phyloP scores from a whole-genome alignment of 2,888 invertebrate species.

The Drosophila planitibia region DNA sequence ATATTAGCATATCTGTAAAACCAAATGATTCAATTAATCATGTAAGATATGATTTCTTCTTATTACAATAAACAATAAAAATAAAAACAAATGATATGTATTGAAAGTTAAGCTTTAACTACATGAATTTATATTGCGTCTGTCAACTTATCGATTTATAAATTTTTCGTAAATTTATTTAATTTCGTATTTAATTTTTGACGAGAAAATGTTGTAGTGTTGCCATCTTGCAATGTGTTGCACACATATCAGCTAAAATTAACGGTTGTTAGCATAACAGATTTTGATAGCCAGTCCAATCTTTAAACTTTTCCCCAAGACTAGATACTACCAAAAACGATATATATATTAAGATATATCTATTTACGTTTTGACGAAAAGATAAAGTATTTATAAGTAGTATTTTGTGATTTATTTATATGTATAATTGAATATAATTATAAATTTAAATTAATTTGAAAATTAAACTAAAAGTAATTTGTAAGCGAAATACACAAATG shows the following conservation, averaged over 20 bases:
- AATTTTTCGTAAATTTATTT: background rate
- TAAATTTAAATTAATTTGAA: background rate
- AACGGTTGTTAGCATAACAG: background rate
- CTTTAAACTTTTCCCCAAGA: background rate
- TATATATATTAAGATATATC: background rate
- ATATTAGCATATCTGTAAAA: background rate
- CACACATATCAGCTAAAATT: background rate
- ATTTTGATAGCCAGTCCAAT: background rate
- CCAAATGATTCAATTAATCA: slow-evolving; percentile 4
- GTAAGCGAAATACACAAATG: background rate
- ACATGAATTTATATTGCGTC: background rate
- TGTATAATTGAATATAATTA: background rate
- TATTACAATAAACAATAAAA: background rate
- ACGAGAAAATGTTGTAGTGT: background rate
- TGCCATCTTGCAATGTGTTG: background rate
- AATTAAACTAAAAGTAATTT: background rate
- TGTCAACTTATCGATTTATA: background rate
- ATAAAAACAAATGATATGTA: background rate
- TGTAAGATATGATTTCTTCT: background rate
- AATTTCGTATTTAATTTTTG: background rate
- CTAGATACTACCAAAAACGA: background rate
- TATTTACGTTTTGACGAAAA: background rate
- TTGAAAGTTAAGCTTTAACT: background rate
- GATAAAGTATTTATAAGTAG: background rate
- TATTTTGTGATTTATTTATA: background rate